Evolutionary conservation across 2,113 vertebrate genomes (phyloP).

Genomic region (Oryzias javanicus): DNA sequence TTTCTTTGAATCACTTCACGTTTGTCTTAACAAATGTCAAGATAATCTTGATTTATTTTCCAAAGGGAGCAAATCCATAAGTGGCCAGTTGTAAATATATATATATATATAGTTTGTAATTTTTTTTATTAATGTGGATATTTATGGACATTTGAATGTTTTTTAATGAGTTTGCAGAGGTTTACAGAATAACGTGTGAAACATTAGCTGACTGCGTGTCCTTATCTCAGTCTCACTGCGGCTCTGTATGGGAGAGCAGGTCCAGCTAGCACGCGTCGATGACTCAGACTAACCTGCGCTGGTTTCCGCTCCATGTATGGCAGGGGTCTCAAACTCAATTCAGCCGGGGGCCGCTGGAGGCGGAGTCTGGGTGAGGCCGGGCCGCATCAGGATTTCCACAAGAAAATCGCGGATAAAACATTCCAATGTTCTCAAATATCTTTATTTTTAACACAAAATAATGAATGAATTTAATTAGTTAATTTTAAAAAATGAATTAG

Average conservation of each 20-base stretch:
- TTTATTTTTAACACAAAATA: too few relatives aligned
- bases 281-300: conserved; percentile 68
- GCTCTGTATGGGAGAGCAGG: conserved; percentile 23
- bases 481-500: too few relatives aligned
- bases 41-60: conserved; percentile 51
- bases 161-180: conserved; percentile 29
- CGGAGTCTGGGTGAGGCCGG: too few relatives aligned
- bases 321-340: too few relatives aligned
- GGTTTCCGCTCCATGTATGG: conserved; percentile 83
- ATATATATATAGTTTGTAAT: background rate
- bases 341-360: too few relatives aligned
- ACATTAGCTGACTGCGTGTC: conserved; percentile 41
- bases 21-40: conserved; percentile 44
- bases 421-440: too few relatives aligned
- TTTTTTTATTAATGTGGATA: conserved; percentile 37
- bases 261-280: conserved; percentile 36
- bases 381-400: too few relatives aligned
- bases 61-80: conserved; percentile 29
- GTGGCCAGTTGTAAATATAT: conserved; percentile 38
- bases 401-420: too few relatives aligned
- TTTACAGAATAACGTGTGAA: conserved; percentile 40
- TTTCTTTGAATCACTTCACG: background rate
- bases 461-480: too few relatives aligned
- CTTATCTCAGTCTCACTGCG: conserved; percentile 32
- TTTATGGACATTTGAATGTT: conserved; percentile 61